Conservation (phyloP, 1,140 invertebrate species). For the Lepidurus apus region DNA sequence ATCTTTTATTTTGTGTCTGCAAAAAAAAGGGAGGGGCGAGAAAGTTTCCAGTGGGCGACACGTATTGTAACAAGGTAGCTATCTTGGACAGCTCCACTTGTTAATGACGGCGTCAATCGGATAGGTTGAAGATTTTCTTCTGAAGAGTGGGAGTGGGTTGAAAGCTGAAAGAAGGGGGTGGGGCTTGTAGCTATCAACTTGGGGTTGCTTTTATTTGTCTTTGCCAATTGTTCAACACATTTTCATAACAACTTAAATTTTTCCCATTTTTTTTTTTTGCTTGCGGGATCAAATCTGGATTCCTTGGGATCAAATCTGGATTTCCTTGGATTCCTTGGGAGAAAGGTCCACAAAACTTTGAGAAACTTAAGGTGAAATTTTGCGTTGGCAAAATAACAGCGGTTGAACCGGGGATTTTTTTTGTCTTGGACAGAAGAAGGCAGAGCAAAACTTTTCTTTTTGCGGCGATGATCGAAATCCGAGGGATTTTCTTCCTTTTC, state of each 20-base stretch:
- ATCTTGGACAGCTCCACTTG: not conserved
- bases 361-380: not conserved
- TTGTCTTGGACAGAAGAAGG: constrained; percentile 3
- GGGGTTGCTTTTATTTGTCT: not conserved
- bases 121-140: not conserved
- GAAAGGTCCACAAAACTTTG: not conserved
- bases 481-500: not conserved
- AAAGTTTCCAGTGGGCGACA: not conserved
- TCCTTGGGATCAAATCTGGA: not conserved
- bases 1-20: not conserved
- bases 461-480: not conserved
- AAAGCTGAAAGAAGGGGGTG: not conserved
- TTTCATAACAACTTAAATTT: not conserved
- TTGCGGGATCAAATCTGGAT: not conserved
- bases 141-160: not conserved
- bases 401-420: not conserved
- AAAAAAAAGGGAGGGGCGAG: not conserved
- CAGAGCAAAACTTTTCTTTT: not conserved
- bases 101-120: not conserved
- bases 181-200: not conserved
- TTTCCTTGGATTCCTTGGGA: constrained; percentile 11
- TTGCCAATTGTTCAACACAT: no score
- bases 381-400: not conserved
- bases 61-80: not conserved
- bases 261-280: not conserved